A percentile compares a stretch with the other conserved stretches of the same genome.
phyloP scores from a whole-genome alignment of 1,140 invertebrate genomes.

The Trichonephila clavipes region DNA sequence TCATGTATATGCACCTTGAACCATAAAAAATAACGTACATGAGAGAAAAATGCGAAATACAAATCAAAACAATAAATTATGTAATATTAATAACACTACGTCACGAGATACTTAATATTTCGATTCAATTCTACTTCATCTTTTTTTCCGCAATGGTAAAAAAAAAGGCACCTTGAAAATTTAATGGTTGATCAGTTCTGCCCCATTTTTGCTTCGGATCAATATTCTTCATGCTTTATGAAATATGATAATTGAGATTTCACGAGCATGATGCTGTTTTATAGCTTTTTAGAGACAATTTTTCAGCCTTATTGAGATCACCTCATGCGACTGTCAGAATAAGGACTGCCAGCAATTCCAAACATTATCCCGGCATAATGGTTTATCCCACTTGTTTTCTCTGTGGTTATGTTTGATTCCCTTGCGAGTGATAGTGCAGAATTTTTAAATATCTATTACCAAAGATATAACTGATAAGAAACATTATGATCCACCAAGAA shows the following conservation, averaged over 20 bases:
- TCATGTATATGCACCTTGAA: too few species aligned
- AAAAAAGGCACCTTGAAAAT: background rate
- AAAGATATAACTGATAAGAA: background rate
- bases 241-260: conserved; percentile 42
- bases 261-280: background rate
- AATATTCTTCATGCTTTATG: conserved; percentile 41
- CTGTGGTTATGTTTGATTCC: background rate
- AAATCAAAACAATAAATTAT: too few species aligned
- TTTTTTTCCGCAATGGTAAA: background rate
- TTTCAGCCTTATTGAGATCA: conserved; percentile 34
- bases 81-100: too few species aligned
- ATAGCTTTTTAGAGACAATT: background rate
- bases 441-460: conserved; percentile 23
- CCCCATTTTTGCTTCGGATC: conserved; percentile 46
- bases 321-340: background rate
- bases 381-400: background rate
- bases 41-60: too few species aligned
- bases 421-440: background rate
- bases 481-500: background rate
- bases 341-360: background rate
- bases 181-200: conserved; percentile 41
- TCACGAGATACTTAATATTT: background rate
- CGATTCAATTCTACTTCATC: background rate
- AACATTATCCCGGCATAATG: background rate
- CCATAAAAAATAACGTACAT: too few species aligned